A percentile compares a stretch with the other conserved stretches of the same genome.
These are phyloP conservation scores for Rhinoraja longicauda DNA, from an alignment of 2,797 vertebrate species.

Conservation along the genomic window DNA sequence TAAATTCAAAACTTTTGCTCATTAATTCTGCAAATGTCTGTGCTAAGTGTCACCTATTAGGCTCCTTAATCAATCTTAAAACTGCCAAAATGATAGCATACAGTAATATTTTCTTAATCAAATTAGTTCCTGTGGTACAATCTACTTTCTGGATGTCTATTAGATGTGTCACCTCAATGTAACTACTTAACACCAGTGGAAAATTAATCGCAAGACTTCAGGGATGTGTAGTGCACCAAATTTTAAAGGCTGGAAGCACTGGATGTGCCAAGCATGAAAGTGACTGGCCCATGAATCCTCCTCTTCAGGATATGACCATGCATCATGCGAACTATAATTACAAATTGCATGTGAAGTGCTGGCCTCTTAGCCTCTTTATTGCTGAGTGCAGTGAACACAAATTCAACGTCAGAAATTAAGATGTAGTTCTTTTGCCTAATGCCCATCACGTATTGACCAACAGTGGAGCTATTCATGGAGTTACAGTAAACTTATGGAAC, in stretches of 20 bases:
- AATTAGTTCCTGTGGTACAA: conserved; percentile 10
- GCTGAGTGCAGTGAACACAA: neutral
- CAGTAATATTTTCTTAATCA: neutral
- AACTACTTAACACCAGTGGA: neutral
- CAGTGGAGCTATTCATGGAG: neutral
- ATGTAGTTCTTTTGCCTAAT: neutral
- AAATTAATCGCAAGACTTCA: neutral
- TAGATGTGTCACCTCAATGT: neutral
- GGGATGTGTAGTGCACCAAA: neutral
- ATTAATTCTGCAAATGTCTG: neutral
- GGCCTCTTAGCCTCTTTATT: neutral
- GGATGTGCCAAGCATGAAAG: neutral
- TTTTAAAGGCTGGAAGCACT: neutral
- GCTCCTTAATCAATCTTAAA: conserved; percentile 5
- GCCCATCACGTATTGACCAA: too few relatives aligned
- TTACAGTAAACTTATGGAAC: too few relatives aligned
- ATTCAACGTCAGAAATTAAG: neutral
- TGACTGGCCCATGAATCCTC: too few relatives aligned
- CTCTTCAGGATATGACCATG: neutral
- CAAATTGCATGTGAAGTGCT: neutral
- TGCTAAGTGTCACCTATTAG: conserved; percentile 16
- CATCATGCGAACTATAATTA: neutral
- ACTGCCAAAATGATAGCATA: conserved; percentile 12
- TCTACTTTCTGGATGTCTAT: neutral
- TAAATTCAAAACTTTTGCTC: neutral